Conservation (phyloP, 2,888 invertebrate genomes). For the Trichopria drosophilae region DNA sequence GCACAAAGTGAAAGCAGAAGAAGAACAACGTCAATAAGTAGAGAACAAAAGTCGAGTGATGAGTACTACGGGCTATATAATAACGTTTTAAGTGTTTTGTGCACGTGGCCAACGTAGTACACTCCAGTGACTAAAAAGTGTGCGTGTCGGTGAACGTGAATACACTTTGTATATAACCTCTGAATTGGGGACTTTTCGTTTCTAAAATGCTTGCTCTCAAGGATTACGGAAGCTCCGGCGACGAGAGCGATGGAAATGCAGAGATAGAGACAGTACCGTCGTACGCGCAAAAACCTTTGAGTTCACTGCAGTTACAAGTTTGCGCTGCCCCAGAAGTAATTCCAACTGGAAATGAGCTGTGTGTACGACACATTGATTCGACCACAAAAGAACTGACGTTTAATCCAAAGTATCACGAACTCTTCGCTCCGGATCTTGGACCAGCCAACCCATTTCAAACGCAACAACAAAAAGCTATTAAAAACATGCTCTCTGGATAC, state of each 20-base stretch:
- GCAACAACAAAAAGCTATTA: conserved; percentile 80
- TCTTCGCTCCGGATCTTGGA: conserved; percentile 89
- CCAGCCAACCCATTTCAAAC: conserved; percentile 94
- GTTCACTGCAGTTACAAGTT: conserved; percentile 69
- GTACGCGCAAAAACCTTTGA: conserved; percentile 52
- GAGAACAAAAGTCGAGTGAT: too few species aligned
- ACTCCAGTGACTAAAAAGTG: too few species aligned
- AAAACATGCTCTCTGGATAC: conserved; percentile 92
- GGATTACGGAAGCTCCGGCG: conserved; percentile 75
- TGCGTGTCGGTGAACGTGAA: too few species aligned
- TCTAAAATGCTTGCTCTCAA: conserved; percentile 74
- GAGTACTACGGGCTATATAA: too few species aligned
- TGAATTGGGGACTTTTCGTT: too few species aligned
- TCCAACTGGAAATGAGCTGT: conserved; percentile 74
- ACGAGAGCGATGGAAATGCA: too few species aligned
- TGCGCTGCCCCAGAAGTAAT: conserved; percentile 84
- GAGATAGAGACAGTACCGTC: conserved; percentile 69
- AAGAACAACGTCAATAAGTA: too few species aligned
- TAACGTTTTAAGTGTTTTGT: too few species aligned
- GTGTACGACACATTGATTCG: conserved; percentile 74
- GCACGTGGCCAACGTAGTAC: too few species aligned
- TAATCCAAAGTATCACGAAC: conserved; percentile 93
- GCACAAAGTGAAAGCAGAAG: too few species aligned
- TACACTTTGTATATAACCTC: too few species aligned
- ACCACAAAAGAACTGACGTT: conserved; percentile 79